Conservation (phyloP, 2,113 vertebrate genomes). For the Phrynosoma platyrhinos region DNA sequence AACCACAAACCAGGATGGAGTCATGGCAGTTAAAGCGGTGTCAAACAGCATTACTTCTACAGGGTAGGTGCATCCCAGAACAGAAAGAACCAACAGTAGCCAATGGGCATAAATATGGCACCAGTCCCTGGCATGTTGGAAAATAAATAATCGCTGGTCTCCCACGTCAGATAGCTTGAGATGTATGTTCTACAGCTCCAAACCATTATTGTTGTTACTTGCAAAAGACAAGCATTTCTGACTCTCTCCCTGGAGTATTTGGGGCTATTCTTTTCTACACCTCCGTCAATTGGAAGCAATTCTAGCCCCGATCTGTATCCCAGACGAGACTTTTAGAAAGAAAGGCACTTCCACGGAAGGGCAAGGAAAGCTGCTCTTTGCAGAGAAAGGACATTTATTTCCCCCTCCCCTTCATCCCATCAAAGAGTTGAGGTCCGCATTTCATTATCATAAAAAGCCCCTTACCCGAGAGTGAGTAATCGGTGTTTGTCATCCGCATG, state of each 20-base stretch:
- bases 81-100: too few species aligned
- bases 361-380: not conserved
- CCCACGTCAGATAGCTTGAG: too few species aligned
- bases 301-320: not conserved
- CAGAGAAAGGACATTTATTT: slow-evolving; percentile 43
- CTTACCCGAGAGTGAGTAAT: slow-evolving; percentile 97
- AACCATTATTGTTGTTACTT: not conserved
- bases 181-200: too few species aligned
- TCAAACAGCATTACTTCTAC: too few species aligned
- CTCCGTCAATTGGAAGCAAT: not conserved
- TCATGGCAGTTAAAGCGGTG: too few species aligned
- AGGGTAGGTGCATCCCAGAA: too few species aligned
- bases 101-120: too few species aligned
- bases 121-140: too few species aligned
- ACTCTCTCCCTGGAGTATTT: not conserved
- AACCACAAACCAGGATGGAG: too few species aligned
- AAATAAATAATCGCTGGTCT: too few species aligned
- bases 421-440: slow-evolving; percentile 45
- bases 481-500: slow-evolving; percentile 92
- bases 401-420: slow-evolving; percentile 12
- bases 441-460: slow-evolving; percentile 63
- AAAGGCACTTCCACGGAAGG: slow-evolving; percentile 37
- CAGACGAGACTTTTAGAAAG: not conserved
- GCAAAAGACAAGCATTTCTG: slow-evolving; percentile 8
- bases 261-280: slow-evolving; percentile 15